Percentiles rank a stretch among this genome's conserved stretches.
Conservation (phyloP, 2,888 invertebrate genomes). For the Limnephilus marmoratus region DNA sequence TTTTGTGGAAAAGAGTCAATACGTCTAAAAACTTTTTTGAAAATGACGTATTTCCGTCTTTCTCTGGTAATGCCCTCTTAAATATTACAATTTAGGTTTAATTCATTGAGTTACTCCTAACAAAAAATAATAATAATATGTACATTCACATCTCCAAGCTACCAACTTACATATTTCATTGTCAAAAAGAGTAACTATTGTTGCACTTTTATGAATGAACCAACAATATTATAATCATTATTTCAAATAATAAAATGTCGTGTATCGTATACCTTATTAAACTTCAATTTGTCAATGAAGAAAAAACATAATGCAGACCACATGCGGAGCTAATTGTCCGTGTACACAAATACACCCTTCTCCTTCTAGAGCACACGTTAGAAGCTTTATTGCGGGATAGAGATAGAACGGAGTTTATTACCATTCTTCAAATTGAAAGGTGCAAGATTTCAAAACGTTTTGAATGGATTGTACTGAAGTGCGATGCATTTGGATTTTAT, state of each 20-base stretch:
- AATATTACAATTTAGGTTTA: too few relatives aligned
- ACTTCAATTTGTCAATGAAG: slow-evolving; percentile 43
- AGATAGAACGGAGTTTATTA: slow-evolving; percentile 6
- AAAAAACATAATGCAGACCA: slow-evolving; percentile 51
- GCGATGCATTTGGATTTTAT: slow-evolving; percentile 16
- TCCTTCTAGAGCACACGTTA: background rate
- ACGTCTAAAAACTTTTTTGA: too few relatives aligned
- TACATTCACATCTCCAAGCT: background rate
- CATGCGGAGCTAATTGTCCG: slow-evolving; percentile 64
- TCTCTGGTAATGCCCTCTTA: too few relatives aligned
- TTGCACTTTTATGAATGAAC: slow-evolving; percentile 28
- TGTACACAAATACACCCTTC: slow-evolving; percentile 14
- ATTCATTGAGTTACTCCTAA: too few relatives aligned
- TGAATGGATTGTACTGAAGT: slow-evolving; percentile 30
- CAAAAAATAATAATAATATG: too few relatives aligned
- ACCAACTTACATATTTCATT: background rate
- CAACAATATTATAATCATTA: slow-evolving; percentile 4
- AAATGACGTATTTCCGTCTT: too few relatives aligned
- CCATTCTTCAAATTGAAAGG: slow-evolving; percentile 47
- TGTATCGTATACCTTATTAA: slow-evolving; percentile 31
- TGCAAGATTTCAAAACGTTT: slow-evolving; percentile 43
- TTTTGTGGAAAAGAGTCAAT: too few relatives aligned
- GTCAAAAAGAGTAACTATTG: background rate
- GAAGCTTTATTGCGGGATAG: background rate
- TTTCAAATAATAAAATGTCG: slow-evolving; percentile 23